These are phyloP conservation scores for Myotis vivesi DNA, from an alignment of 2,797 vertebrate genomes.

Conservation along the genomic window DNA sequence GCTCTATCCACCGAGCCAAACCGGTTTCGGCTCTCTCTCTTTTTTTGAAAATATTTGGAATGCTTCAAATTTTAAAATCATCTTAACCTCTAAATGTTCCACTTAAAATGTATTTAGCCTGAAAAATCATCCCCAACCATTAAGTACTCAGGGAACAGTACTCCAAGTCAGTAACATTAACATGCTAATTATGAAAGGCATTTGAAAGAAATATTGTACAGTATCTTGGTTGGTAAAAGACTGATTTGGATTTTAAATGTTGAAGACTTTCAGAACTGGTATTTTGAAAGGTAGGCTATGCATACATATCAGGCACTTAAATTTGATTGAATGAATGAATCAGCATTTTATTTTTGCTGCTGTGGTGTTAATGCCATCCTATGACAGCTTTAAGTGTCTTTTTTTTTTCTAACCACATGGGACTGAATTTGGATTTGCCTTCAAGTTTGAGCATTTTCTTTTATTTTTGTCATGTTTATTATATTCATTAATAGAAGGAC, in stretches of 20 bases:
- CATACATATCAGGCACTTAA: background rate
- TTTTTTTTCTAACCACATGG: background rate
- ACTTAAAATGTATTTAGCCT: slow-evolving; percentile 11
- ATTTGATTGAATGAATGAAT: slow-evolving; percentile 10
- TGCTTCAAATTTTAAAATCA: slow-evolving; percentile 43
- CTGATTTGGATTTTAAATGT: slow-evolving; percentile 20
- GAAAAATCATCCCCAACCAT: background rate
- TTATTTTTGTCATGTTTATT: background rate
- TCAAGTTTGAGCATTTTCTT: background rate
- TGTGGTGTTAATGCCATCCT: background rate
- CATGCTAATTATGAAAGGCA: background rate
- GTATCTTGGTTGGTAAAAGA: background rate
- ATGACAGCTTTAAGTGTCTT: background rate
- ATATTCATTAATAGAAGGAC: background rate
- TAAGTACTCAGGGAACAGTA: background rate
- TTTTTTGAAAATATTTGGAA: slow-evolving; percentile 33
- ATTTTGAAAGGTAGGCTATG: background rate
- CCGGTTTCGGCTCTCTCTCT: too few species aligned
- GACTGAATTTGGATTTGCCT: slow-evolving; percentile 12
- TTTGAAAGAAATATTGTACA: slow-evolving; percentile 1
- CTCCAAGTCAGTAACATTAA: background rate
- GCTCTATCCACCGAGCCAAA: too few species aligned
- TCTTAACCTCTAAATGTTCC: slow-evolving; percentile 34
- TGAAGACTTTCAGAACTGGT: slow-evolving; percentile 16
- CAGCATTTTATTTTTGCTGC: slow-evolving; percentile 21